Base-by-base conservation (phyloP, 35 echinoderm and acorn worm species). In the Patiria miniata region DNA sequence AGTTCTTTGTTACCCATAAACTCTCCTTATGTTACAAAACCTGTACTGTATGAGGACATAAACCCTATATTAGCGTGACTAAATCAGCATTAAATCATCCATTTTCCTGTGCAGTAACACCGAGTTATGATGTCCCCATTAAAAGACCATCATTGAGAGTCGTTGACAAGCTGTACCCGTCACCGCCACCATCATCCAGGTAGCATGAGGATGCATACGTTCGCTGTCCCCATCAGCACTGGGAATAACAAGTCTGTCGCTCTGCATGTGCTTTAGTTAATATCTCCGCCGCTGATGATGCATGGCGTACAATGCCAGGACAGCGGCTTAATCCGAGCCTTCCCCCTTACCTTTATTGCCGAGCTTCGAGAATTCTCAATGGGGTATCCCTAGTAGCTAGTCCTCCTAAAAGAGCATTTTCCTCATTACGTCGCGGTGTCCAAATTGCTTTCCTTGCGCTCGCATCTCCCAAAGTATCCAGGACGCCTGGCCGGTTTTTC, bases 251-350 rank as follows among this genome's bases (percentile, higher is more conserved):
- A 73, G 65, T 73, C 29, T 73, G 65, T 26, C 42, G 21, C 65
- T 73, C 65, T 73, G 65, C 65, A 73, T 73, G 65, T 73, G 65
- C 26, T 73, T 73, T 73, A 32, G 26, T 73, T 73, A 73, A 73
- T 73, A 73, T 73, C 26, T 73, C 26, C 26, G 29, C 26, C 34
- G 65, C 65, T 73, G 65, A 30, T 73, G 65, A 47, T 34, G 34
- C 34, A 73, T 36, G 29, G 65, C 30, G 23, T 1, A 34, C 2
- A 32, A n/a, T 18, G 57, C 8, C 16, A 5, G 57, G 57, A 21
- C 57, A 60, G 57, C 57, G 23, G 29, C 26, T 30, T 73, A 29
- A 12, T 34, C 65, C 65, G 10, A 73, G 3, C 65, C 65, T 28
- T 2, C 21, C 65, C 65, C 14, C 29, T 73, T 73, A 30, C 65